A percentile compares a stretch with the other conserved stretches of the same genome.
Evolutionary conservation across 2,797 vertebrate species (phyloP).

Genomic region (Masticophis lateralis): DNA sequence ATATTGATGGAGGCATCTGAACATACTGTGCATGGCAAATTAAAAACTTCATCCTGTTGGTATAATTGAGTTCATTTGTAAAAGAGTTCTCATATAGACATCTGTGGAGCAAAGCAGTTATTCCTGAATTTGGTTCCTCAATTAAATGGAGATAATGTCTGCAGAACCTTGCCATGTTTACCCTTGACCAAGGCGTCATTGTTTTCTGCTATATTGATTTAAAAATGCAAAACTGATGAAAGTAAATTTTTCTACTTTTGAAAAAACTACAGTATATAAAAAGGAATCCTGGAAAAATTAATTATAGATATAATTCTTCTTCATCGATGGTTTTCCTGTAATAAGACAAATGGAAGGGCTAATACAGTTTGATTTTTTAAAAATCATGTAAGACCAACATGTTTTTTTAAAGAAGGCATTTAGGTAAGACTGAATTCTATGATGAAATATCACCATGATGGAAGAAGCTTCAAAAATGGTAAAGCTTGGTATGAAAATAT

Average conservation of each 20-base stretch:
- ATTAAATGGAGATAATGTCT: slow-evolving; percentile 34
- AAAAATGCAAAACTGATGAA: slow-evolving; percentile 31
- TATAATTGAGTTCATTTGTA: not conserved
- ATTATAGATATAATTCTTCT: slow-evolving; percentile 57
- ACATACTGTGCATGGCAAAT: slow-evolving; percentile 58
- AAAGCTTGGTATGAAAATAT: slow-evolving; percentile 52
- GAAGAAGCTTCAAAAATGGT: slow-evolving; percentile 52
- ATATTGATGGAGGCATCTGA: slow-evolving; percentile 69
- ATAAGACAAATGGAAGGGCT: slow-evolving; percentile 51
- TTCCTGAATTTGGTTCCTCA: slow-evolving; percentile 51
- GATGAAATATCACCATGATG: slow-evolving; percentile 48
- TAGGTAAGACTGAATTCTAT: slow-evolving; percentile 36
- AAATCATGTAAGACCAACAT: not conserved
- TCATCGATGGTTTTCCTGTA: slow-evolving; percentile 56
- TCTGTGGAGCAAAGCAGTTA: slow-evolving; percentile 52
- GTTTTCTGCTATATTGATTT: slow-evolving; percentile 49
- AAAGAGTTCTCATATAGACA: not conserved
- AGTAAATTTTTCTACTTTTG: slow-evolving; percentile 43
- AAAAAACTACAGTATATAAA: slow-evolving; percentile 33
- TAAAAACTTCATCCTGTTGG: slow-evolving; percentile 47
- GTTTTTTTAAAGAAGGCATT: slow-evolving; percentile 33
- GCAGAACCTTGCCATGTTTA: slow-evolving; percentile 43
- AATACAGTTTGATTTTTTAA: slow-evolving; percentile 31
- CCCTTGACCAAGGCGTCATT: not conserved
- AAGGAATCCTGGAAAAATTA: slow-evolving; percentile 15